Evolutionary conservation across 1,140 invertebrate genomes (phyloP).

Genomic region (Penaeus indicus): DNA sequence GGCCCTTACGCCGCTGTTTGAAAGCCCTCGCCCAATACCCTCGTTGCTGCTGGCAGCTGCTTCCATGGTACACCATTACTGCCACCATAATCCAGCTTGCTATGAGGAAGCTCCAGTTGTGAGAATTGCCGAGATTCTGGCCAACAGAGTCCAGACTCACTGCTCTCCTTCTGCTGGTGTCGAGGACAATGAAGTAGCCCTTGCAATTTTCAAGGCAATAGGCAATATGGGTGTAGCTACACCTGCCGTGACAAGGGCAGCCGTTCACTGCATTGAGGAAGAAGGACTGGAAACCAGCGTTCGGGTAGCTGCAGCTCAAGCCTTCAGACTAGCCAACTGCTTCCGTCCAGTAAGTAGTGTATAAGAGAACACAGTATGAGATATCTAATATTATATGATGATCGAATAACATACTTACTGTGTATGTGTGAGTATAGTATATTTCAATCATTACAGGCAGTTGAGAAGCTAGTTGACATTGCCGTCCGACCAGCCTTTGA

Average conservation of each 20-base stretch:
- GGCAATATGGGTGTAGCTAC: slow-evolving; percentile 53
- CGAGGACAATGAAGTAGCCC: neutral
- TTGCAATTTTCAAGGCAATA: slow-evolving; percentile 33
- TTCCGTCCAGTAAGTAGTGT: slow-evolving; percentile 21
- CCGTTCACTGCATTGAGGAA: slow-evolving; percentile 20
- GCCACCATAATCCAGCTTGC: slow-evolving; percentile 36
- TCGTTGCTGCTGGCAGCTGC: neutral
- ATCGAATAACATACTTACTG: neutral
- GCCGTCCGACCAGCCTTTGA: slow-evolving; percentile 19
- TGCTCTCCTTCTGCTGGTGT: neutral
- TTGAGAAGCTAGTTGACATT: neutral
- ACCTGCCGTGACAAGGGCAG: slow-evolving; percentile 6
- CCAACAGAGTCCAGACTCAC: neutral
- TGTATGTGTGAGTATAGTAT: neutral
- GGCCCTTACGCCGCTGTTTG: neutral
- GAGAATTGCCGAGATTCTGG: neutral
- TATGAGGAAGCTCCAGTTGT: slow-evolving; percentile 22
- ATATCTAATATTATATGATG: neutral
- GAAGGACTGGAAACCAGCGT: slow-evolving; percentile 23
- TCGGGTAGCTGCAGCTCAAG: slow-evolving; percentile 43
- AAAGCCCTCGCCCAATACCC: neutral
- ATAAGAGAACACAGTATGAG: too few relatives aligned
- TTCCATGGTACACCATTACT: slow-evolving; percentile 44
- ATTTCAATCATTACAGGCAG: slow-evolving; percentile 10
- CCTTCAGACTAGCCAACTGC: slow-evolving; percentile 51